Conservation (phyloP, 2,888 invertebrate genomes). For the Stenolophus ochropezus region DNA sequence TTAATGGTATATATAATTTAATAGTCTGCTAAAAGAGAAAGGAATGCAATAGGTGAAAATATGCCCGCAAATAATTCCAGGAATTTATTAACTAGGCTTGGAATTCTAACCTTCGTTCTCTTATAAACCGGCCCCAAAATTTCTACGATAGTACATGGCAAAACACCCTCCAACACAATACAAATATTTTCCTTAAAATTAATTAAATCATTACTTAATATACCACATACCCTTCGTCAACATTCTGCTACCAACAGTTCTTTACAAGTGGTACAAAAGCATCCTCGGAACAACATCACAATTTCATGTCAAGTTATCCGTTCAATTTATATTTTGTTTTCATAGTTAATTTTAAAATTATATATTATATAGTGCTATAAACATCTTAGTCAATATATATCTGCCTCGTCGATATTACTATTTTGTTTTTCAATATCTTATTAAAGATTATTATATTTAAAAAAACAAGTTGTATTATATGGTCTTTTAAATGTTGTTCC, state of each 20-base stretch:
- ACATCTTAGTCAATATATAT: too few relatives aligned
- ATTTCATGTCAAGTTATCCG: too few relatives aligned
- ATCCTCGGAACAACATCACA: too few relatives aligned
- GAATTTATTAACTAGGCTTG: conserved; percentile 23
- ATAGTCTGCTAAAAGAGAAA: background rate
- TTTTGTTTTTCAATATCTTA: too few relatives aligned
- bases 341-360: too few relatives aligned
- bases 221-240: background rate
- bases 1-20: background rate
- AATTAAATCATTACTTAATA: conserved; percentile 2
- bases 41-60: conserved; percentile 26
- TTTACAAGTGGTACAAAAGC: too few relatives aligned
- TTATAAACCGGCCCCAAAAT: background rate
- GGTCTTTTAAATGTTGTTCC: too few relatives aligned
- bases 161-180: conserved; percentile 10
- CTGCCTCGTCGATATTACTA: too few relatives aligned
- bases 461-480: too few relatives aligned
- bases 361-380: too few relatives aligned
- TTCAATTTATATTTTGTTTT: too few relatives aligned
- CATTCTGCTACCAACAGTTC: background rate
- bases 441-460: too few relatives aligned
- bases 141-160: background rate
- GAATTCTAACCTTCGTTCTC: conserved; percentile 19
- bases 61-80: conserved; percentile 19
- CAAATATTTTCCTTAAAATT: conserved; percentile 10